phyloP scores from a whole-genome alignment of 2,797 vertebrate species.

The Cottoperca gobio region DNA sequence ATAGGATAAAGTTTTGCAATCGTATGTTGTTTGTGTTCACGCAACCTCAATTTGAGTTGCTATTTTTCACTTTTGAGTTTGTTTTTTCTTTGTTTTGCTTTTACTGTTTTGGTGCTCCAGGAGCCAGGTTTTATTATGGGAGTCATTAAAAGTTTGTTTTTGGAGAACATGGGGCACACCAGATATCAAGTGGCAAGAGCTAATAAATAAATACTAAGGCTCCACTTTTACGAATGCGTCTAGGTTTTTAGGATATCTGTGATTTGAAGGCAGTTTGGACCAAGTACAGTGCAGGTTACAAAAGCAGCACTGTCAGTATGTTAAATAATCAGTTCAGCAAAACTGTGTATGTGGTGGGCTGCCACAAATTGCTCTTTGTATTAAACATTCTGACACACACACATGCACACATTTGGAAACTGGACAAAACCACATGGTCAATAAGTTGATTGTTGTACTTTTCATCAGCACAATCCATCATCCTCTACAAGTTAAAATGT shows the following conservation, averaged over 20 bases:
- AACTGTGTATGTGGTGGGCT: constrained; percentile 19
- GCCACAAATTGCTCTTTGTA: constrained; percentile 30
- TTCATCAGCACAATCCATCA: constrained; percentile 26
- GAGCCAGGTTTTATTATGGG: constrained; percentile 11
- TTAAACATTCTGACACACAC: constrained; percentile 4
- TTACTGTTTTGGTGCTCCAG: constrained; percentile 14
- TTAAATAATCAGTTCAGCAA: constrained; percentile 38
- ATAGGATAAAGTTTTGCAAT: background rate
- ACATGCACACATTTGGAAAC: constrained; percentile 12
- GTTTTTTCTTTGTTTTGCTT: constrained; percentile 2
- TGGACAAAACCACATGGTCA: constrained; percentile 5
- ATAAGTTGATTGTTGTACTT: constrained; percentile 9
- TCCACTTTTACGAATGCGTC: background rate
- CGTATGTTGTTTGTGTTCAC: background rate
- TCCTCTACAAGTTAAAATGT: constrained; percentile 3
- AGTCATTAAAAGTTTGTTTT: constrained; percentile 6
- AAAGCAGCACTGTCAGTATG: constrained; percentile 20
- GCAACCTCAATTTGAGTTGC: background rate
- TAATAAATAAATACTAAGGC: constrained; percentile 25
- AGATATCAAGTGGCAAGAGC: constrained; percentile 6
- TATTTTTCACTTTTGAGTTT: background rate
- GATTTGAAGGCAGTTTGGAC: constrained; percentile 9
- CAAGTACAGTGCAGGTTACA: constrained; percentile 27
- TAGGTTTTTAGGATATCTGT: constrained; percentile 19
- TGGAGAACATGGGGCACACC: constrained; percentile 15